Conservation (phyloP, 2,113 vertebrate genomes). For the Upupa epops region DNA sequence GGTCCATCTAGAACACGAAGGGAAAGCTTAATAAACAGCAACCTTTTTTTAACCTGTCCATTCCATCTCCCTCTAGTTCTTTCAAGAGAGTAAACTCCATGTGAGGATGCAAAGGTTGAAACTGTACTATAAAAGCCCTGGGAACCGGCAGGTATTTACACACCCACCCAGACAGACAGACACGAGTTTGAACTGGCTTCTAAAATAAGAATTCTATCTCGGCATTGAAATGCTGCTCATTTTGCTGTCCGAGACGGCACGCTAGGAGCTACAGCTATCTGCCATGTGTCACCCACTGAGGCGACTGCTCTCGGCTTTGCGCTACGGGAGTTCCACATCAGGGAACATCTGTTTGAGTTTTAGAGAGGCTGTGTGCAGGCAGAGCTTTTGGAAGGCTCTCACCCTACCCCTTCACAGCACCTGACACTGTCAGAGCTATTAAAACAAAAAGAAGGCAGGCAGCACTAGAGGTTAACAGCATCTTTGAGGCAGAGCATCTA, state of each 20-base stretch:
- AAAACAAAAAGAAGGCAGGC: rapidly evolving
- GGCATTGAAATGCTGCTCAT: not conserved
- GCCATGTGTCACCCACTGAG: not conserved
- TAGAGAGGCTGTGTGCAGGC: not conserved
- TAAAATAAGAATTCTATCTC: not conserved
- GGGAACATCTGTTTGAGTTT: not conserved
- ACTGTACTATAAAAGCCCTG: not conserved
- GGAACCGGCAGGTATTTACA: not conserved
- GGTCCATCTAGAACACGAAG: not conserved
- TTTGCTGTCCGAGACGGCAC: not conserved
- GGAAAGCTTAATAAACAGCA: not conserved
- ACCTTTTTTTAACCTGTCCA: not conserved
- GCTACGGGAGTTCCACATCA: not conserved
- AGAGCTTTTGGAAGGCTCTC: not conserved
- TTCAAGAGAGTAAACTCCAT: not conserved
- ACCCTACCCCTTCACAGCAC: not conserved
- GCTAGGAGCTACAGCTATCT: not conserved
- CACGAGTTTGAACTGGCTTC: not conserved
- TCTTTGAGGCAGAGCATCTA: not conserved
- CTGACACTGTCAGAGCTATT: not conserved
- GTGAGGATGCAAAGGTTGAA: not conserved
- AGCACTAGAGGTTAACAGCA: not conserved
- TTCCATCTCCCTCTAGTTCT: not conserved
- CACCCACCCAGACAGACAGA: not conserved
- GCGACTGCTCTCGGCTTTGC: not conserved